Percentiles rank a stretch among this genome's conserved stretches.
phyloP scores from a whole-genome alignment of 2,797 vertebrate genomes.

The Glyptemys insculpta region DNA sequence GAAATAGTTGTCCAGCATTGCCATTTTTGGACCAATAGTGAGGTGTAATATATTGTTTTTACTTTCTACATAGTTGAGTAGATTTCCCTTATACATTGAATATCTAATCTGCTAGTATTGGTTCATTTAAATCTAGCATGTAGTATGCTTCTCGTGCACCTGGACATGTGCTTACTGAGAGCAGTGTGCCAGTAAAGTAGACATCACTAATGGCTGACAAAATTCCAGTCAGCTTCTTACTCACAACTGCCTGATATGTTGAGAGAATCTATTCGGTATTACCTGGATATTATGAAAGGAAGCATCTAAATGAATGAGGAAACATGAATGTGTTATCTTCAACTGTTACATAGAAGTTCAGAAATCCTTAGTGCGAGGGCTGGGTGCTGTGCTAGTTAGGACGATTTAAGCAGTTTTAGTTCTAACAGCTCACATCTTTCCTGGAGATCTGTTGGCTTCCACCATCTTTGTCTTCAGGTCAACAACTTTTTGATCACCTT shows the following conservation, averaged over 20 bases:
- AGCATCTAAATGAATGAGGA: neutral
- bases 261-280: neutral
- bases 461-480: too few species aligned
- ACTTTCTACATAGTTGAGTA: neutral
- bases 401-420: neutral
- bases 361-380: neutral
- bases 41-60: constrained; percentile 40
- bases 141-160: constrained; percentile 47
- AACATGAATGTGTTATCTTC: neutral
- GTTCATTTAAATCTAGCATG: constrained; percentile 51
- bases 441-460: neutral
- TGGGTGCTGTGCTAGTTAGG: neutral
- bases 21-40: neutral
- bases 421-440: neutral
- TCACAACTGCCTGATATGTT: neutral
- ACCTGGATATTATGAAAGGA: neutral
- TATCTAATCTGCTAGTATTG: neutral
- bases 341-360: neutral
- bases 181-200: neutral
- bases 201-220: neutral
- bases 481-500: too few species aligned
- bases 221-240: neutral
- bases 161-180: constrained; percentile 8
- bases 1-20: constrained; percentile 13
- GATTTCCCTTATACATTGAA: constrained; percentile 7